Percentiles rank a stretch among this genome's conserved stretches.
phyloP scores from a whole-genome alignment of 2,797 vertebrate species.

The Notolepis coatsorum region DNA sequence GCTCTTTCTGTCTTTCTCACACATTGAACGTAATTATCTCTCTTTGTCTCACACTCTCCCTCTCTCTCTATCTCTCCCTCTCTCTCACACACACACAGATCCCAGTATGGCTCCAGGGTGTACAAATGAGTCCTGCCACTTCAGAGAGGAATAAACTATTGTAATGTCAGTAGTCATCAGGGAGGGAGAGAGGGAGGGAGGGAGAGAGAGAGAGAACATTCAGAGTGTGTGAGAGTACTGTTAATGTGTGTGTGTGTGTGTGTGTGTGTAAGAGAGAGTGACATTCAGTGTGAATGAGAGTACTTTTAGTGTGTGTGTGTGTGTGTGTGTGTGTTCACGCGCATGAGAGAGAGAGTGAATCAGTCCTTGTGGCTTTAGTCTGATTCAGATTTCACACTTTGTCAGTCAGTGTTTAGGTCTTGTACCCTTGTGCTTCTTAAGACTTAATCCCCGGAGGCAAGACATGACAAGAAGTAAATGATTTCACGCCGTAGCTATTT shows the following conservation, averaged over 20 bases:
- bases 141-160: conserved; percentile 81
- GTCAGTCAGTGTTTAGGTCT: conserved; percentile 67
- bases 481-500: conserved; percentile 76
- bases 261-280: too few relatives aligned
- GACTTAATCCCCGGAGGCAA: conserved; percentile 75
- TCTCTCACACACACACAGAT: too few relatives aligned
- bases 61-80: neutral
- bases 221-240: neutral
- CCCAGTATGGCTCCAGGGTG: conserved; percentile 70
- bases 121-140: conserved; percentile 84
- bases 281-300: neutral
- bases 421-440: conserved; percentile 57
- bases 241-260: neutral
- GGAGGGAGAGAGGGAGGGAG: too few relatives aligned
- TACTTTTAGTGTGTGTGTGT: neutral
- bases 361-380: conserved; percentile 61
- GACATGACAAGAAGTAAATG: conserved; percentile 76
- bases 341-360: neutral
- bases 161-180: conserved; percentile 80
- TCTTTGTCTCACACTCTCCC: neutral
- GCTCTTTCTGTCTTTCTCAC: neutral
- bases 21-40: neutral
- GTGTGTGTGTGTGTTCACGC: neutral
- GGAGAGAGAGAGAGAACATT: too few relatives aligned
- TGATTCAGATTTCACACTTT: conserved; percentile 80